These are phyloP conservation scores for Sphaeramia orbicularis DNA, from an alignment of 2,797 vertebrate genomes.

Conservation along the genomic window DNA sequence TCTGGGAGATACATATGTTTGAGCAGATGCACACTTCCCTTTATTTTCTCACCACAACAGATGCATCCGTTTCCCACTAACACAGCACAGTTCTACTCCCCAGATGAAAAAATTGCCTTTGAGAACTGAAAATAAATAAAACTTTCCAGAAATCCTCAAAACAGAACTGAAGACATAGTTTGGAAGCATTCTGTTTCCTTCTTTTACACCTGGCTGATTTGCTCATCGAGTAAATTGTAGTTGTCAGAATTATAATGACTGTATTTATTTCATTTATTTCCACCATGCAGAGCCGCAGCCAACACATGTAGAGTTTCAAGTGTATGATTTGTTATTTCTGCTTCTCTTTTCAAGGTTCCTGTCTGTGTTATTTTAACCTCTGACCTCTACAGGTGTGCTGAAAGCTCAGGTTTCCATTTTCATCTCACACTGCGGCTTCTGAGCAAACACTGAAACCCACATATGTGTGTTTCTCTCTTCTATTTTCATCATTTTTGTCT, in stretches of 20 bases:
- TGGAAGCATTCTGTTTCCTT: background rate
- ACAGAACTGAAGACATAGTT: background rate
- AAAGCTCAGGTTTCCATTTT: constrained; percentile 28
- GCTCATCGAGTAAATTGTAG: background rate
- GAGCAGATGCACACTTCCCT: constrained; percentile 12
- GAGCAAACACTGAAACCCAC: constrained; percentile 19
- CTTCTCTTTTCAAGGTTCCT: constrained; percentile 31
- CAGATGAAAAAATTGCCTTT: constrained; percentile 33
- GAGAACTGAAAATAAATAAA: constrained; percentile 17
- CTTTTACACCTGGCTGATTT: background rate
- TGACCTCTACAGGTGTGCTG: constrained; percentile 59
- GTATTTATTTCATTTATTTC: background rate
- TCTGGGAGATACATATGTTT: constrained; percentile 10
- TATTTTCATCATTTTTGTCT: constrained; percentile 13
- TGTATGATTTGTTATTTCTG: constrained; percentile 18
- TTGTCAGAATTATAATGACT: background rate
- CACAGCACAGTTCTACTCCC: constrained; percentile 16
- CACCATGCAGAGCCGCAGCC: constrained; percentile 30
- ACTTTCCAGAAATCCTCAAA: background rate
- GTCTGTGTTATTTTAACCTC: constrained; percentile 41
- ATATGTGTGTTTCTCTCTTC: background rate
- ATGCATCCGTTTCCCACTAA: constrained; percentile 14
- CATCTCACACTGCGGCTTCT: constrained; percentile 19
- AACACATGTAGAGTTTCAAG: constrained; percentile 6
- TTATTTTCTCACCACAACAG: constrained; percentile 3